phyloP scores from a whole-genome alignment of 2,888 invertebrate genomes.

The Drosophila macrospina region DNA sequence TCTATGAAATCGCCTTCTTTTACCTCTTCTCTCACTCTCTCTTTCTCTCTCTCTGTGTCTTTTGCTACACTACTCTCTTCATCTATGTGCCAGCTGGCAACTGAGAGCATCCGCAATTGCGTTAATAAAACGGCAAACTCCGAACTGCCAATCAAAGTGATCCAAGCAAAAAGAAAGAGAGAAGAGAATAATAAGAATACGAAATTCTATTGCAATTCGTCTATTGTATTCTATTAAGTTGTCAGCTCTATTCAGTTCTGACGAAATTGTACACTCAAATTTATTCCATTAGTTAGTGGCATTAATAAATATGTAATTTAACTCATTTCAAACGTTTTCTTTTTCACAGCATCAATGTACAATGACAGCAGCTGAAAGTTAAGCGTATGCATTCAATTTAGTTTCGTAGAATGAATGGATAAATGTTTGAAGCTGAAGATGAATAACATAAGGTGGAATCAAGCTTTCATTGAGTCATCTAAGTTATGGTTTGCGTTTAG shows the following conservation, averaged over 20 bases:
- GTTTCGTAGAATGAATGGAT: too few species aligned
- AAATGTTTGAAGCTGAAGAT: too few species aligned
- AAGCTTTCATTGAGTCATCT: too few species aligned
- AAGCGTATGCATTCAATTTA: not conserved
- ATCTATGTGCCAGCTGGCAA: slow-evolving; percentile 8
- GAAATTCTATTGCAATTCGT: slow-evolving; percentile 44
- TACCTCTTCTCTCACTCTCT: not conserved
- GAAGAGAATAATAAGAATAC: too few species aligned
- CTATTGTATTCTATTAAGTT: slow-evolving; percentile 42
- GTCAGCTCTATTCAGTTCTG: slow-evolving; percentile 17
- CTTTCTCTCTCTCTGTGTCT: not conserved
- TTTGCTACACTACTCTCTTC: not conserved
- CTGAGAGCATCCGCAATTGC: slow-evolving; percentile 44
- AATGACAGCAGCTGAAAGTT: not conserved
- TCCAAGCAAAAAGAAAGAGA: slow-evolving; percentile 3
- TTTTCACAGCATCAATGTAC: too few species aligned
- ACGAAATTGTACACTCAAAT: slow-evolving; percentile 9
- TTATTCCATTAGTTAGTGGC: not conserved
- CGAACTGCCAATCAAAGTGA: slow-evolving; percentile 63
- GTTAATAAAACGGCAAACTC: slow-evolving; percentile 62
- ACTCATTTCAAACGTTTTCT: not conserved
- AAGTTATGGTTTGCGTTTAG: too few species aligned
- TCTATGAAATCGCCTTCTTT: slow-evolving; percentile 23
- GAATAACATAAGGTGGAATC: too few species aligned
- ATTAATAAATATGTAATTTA: slow-evolving; percentile 19